A percentile compares a stretch with the other conserved stretches of the same genome.
These are phyloP conservation scores for Corapipo altera DNA, from an alignment of 2,113 vertebrate genomes.

Conservation along the genomic window DNA sequence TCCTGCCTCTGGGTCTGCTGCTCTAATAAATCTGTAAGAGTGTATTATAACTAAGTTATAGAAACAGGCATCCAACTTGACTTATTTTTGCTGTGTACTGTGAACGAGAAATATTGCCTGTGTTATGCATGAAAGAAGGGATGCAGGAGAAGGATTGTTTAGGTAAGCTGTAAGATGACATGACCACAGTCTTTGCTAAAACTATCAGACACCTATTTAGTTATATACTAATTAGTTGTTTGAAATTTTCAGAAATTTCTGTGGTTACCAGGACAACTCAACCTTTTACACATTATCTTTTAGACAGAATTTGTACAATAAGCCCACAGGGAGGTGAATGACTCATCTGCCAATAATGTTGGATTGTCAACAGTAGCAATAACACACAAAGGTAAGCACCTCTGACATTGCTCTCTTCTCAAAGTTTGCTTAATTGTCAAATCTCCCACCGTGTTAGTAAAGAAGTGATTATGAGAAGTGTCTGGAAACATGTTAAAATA, in stretches of 20 bases:
- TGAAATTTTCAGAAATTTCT: neutral
- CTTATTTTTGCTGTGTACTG: neutral
- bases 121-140: neutral
- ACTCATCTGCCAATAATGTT: neutral
- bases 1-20: neutral
- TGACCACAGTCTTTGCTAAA: neutral
- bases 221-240: neutral
- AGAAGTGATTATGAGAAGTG: neutral
- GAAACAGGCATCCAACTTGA: neutral
- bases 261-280: neutral
- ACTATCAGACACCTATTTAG: neutral
- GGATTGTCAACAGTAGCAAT: neutral
- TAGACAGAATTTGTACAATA: neutral
- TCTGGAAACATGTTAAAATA: neutral
- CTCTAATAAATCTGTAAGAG: neutral
- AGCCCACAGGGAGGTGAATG: neutral
- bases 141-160: neutral
- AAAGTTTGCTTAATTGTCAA: neutral
- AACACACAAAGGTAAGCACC: neutral
- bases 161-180: neutral
- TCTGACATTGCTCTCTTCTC: neutral
- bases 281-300: neutral
- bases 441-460: neutral
- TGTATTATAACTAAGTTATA: constrained; percentile 5
- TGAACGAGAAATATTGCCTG: neutral